A percentile compares a stretch with the other conserved stretches of the same genome.
Evolutionary conservation across 2,113 vertebrate species (phyloP).

Genomic region (Origma solitaria): DNA sequence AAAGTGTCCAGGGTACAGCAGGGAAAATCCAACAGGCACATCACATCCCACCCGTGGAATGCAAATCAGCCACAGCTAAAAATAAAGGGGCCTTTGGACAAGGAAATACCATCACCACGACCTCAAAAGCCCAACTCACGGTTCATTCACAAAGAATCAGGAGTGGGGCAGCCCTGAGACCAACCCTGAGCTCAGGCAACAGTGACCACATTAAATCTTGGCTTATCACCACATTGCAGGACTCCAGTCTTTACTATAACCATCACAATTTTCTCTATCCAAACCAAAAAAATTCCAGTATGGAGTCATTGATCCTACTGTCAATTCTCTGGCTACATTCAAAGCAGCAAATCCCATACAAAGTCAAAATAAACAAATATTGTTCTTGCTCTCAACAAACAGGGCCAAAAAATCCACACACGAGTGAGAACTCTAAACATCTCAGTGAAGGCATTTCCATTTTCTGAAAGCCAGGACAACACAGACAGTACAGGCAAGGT

Average conservation of each 20-base stretch:
- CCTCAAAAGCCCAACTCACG: neutral
- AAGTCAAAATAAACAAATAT: neutral
- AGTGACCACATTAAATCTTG: neutral
- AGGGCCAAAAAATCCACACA: neutral
- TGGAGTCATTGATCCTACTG: neutral
- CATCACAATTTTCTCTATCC: neutral
- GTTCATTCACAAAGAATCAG: neutral
- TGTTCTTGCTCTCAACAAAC: neutral
- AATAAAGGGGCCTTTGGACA: neutral
- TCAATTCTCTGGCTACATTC: neutral
- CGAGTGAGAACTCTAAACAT: neutral
- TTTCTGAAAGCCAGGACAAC: neutral
- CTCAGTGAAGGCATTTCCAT: neutral
- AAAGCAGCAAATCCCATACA: neutral
- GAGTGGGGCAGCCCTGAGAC: neutral
- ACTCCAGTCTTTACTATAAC: neutral
- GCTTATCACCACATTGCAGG: neutral
- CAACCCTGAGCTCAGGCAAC: neutral
- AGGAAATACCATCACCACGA: rapidly evolving
- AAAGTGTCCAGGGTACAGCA: neutral
- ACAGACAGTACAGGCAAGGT: neutral
- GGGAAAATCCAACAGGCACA: neutral
- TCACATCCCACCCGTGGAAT: neutral
- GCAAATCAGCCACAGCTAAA: neutral
- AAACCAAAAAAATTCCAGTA: neutral